Evolutionary conservation across 2,113 vertebrate genomes (phyloP).

Genomic region (Rissa tridactyla): DNA sequence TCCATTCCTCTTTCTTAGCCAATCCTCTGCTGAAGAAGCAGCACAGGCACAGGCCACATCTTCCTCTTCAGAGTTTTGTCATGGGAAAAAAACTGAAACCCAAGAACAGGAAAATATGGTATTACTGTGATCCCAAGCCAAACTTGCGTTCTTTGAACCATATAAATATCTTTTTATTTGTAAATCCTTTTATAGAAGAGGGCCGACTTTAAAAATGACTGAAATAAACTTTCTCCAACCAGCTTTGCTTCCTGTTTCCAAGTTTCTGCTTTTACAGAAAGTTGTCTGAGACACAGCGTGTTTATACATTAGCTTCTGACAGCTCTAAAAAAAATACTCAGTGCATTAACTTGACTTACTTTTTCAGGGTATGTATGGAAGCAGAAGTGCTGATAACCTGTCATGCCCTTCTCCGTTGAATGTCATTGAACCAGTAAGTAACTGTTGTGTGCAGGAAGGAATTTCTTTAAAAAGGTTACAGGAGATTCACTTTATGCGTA

Average conservation of each 20-base stretch:
- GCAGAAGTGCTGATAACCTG: conserved; percentile 84
- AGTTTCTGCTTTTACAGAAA: conserved; percentile 3
- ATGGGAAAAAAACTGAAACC: conserved; percentile 1
- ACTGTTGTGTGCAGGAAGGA: neutral
- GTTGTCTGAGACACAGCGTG: neutral
- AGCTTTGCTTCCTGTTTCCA: conserved; percentile 5
- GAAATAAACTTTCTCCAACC: conserved; percentile 20
- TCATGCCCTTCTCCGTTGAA: conserved; percentile 83
- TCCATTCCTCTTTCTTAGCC: conserved; percentile 1
- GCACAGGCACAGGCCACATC: neutral
- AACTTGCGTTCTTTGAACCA: neutral
- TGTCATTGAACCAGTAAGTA: conserved; percentile 91
- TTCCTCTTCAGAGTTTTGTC: conserved; percentile 23
- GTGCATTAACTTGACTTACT: neutral
- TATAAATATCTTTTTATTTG: conserved; percentile 38
- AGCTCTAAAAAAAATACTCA: neutral
- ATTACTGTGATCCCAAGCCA: conserved; percentile 13
- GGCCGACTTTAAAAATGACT: conserved; percentile 13
- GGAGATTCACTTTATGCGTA: neutral
- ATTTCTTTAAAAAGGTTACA: neutral
- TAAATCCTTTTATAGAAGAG: conserved; percentile 37
- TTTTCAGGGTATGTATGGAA: conserved; percentile 81
- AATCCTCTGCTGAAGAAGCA: neutral
- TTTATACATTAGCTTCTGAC: neutral
- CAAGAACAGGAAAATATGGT: neutral